Evolutionary conservation across 2,113 vertebrate genomes (phyloP).

Genomic region (Pterocles gutturalis): DNA sequence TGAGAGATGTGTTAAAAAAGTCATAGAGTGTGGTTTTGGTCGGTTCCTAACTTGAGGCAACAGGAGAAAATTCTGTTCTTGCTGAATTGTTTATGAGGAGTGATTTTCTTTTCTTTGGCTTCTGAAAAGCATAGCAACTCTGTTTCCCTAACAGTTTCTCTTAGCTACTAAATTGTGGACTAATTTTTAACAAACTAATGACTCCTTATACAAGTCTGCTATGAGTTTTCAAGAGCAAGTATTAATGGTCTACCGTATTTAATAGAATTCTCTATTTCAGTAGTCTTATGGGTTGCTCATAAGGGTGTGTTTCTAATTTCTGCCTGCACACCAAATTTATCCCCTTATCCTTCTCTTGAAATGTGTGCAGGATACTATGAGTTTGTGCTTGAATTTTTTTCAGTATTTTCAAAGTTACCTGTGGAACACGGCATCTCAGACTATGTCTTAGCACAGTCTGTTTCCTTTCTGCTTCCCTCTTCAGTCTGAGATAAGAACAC

Average conservation of each 20-base stretch:
- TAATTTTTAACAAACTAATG: neutral
- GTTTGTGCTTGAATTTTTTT: neutral
- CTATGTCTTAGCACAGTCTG: accelerated
- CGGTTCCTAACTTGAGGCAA: neutral
- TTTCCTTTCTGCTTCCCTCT: neutral
- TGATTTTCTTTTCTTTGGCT: neutral
- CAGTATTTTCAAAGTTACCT: accelerated
- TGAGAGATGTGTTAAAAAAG: neutral
- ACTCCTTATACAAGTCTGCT: neutral
- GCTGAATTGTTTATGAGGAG: neutral
- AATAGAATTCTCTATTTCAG: neutral
- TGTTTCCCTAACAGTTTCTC: neutral
- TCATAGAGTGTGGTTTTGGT: neutral
- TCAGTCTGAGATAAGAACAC: neutral
- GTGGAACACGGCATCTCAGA: neutral
- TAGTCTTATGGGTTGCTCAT: neutral
- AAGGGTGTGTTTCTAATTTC: neutral
- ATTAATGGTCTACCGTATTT: neutral
- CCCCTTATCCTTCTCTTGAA: neutral
- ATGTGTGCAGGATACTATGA: neutral
- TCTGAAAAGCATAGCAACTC: neutral
- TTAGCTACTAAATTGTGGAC: neutral
- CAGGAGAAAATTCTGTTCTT: neutral
- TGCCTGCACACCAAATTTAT: neutral
- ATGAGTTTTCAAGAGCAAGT: neutral